Conservation (phyloP, 2,888 invertebrate genomes). For the Monopis laevigella region DNA sequence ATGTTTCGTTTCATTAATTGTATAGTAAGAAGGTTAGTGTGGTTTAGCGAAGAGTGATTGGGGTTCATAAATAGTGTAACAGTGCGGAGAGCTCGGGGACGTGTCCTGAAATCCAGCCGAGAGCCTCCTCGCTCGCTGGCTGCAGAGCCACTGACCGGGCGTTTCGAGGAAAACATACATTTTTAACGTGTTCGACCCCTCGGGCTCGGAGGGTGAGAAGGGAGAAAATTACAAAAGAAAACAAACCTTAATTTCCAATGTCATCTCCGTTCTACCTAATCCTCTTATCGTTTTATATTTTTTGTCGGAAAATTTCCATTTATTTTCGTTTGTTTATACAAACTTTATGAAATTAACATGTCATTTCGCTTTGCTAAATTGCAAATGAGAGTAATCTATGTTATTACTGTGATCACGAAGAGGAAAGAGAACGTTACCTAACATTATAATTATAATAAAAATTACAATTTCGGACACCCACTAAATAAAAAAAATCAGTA, state of each 20-base stretch:
- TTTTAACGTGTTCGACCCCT: conserved; percentile 50
- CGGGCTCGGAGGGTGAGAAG: conserved; percentile 42
- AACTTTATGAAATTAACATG: conserved; percentile 25
- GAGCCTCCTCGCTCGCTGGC: conserved; percentile 30
- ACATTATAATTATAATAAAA: too few relatives aligned
- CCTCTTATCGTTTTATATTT: conserved; percentile 66
- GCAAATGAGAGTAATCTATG: too few relatives aligned
- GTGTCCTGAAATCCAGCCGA: conserved; percentile 33
- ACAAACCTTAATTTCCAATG: conserved; percentile 67
- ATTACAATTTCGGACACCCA: too few relatives aligned
- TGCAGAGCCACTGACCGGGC: conserved; percentile 21
- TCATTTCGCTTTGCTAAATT: too few relatives aligned
- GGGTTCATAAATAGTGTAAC: conserved; percentile 30
- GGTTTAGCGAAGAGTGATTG: conserved; percentile 11
- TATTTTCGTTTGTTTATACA: conserved; percentile 59
- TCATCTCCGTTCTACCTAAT: conserved; percentile 66
- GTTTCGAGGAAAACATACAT: conserved; percentile 48
- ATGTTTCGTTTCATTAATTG: too few relatives aligned
- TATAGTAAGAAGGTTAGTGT: background rate
- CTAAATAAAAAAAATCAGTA: too few relatives aligned
- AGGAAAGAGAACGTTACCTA: too few relatives aligned
- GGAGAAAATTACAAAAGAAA: conserved; percentile 66
- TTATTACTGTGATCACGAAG: too few relatives aligned
- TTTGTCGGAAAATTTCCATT: conserved; percentile 62
- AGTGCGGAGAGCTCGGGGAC: conserved; percentile 30